These are phyloP conservation scores for Nomada lathburiana DNA, from an alignment of 2,888 invertebrate species.

Conservation along the genomic window DNA sequence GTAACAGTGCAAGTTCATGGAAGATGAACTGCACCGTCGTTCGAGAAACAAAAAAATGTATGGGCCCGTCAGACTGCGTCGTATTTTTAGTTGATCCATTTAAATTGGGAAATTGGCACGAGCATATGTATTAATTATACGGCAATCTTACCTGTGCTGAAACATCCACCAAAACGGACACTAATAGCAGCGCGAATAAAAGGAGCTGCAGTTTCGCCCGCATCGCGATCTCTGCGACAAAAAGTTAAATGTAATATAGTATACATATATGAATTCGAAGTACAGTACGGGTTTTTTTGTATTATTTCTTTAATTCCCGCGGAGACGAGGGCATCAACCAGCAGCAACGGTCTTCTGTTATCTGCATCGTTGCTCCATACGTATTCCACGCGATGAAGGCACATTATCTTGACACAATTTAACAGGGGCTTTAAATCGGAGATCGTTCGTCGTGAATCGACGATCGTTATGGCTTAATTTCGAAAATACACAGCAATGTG, in stretches of 20 bases:
- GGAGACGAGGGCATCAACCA: not conserved
- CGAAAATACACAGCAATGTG: conserved; percentile 25
- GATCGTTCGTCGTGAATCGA: not conserved
- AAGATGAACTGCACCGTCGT: too few relatives aligned
- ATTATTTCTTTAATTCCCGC: too few relatives aligned
- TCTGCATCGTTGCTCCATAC: not conserved
- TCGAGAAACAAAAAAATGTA: too few relatives aligned
- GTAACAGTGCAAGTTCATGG: too few relatives aligned
- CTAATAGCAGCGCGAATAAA: conserved; percentile 76
- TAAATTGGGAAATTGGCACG: too few relatives aligned
- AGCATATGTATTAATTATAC: not conserved
- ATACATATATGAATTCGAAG: conserved; percentile 1
- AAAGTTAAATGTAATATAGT: conserved; percentile 41
- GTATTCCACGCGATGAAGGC: not conserved
- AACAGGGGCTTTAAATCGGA: conserved; percentile 3
- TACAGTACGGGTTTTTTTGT: not conserved
- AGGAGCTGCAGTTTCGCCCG: conserved; percentile 78
- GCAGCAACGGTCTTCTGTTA: not conserved
- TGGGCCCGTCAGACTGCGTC: too few relatives aligned
- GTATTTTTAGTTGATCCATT: too few relatives aligned
- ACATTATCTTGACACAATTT: conserved; percentile 3
- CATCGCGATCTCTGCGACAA: conserved; percentile 75
- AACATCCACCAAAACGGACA: conserved; percentile 68
- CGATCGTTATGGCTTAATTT: conserved; percentile 14
- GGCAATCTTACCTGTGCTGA: conserved; percentile 42